These are phyloP conservation scores for Bombus affinis DNA, from an alignment of 1,140 invertebrate species.

Conservation along the genomic window DNA sequence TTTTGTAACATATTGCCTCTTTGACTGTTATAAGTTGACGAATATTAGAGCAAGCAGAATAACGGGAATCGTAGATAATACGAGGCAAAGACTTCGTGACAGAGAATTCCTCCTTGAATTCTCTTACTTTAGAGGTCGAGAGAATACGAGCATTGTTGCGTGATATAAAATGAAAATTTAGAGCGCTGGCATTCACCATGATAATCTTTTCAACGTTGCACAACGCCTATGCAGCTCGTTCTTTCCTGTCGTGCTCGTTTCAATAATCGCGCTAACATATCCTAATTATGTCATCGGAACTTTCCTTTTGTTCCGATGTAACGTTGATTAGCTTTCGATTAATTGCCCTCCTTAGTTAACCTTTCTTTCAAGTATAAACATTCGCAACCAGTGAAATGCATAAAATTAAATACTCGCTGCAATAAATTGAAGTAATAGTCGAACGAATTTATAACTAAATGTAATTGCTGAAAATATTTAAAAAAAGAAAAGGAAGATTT, in stretches of 20 bases:
- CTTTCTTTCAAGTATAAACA: no score
- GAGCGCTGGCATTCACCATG: neutral
- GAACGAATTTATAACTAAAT: neutral
- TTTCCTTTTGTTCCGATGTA: no score
- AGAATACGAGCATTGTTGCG: conserved; percentile 7
- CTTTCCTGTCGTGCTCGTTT: neutral
- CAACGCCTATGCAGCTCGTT: neutral
- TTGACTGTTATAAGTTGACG: neutral
- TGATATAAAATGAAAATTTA: conserved; percentile 6
- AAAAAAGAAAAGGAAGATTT: no score
- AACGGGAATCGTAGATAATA: conserved; percentile 9
- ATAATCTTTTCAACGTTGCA: conserved; percentile 1
- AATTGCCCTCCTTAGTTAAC: no score
- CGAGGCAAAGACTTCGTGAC: neutral
- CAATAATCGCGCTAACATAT: neutral
- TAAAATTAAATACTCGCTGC: no score
- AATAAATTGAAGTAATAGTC: neutral
- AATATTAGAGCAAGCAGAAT: neutral
- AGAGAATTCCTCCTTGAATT: neutral
- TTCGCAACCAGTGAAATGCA: no score
- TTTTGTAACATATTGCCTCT: neutral
- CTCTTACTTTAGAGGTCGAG: neutral
- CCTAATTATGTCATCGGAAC: neutral
- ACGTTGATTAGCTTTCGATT: no score
- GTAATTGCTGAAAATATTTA: neutral